Base-by-base conservation (phyloP, 2,113 vertebrate genomes). In the Chrysemys picta region DNA sequence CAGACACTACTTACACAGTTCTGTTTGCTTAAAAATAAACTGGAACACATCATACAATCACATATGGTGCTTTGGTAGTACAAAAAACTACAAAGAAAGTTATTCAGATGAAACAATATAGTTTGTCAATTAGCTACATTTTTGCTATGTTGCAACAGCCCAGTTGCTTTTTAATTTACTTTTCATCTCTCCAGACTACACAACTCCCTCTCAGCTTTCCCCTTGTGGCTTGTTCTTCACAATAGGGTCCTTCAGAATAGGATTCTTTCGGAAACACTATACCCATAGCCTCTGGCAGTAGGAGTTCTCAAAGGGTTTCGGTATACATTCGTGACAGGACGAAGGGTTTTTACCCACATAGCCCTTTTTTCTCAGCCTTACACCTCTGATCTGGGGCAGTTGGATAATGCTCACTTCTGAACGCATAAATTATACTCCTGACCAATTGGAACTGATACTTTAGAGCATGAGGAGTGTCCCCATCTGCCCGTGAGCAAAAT, bases 91-190 rank as follows among this genome's bases (percentile, higher is more conserved):
- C 84, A 91, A 84, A 92, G 1, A 95, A 78, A 91, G 88, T 88
- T 85, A 95, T 85, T 95, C 78, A 88, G 96, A 91, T 79, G 91
- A 91, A 96, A 85, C 89, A 95, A 93, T 31, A 76, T 87, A 93
- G 81, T 82, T 96, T 94, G 82, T 87, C 83, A 93, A 88, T 50
- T 93, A 81, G 35, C 52, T 82, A 91, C 80, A 56, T 54, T 72
- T 45, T 81, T 56, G 27, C 38, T 54, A 54, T 42, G 42, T 85
- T 86, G n/a, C 76, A 72, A 29, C 6, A 38, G 16, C 53, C 29
- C 17, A n/a, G 10, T 80, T 38, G 50, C 53, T 80, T 59, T 86
- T 87, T 78, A 49, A 54, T 91, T 92, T 54, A 93, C 29, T 53
- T 38, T 90, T 88, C 22, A 45, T 89, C 52, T 82, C 29, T 52